phyloP scores from a whole-genome alignment of 1,140 invertebrate genomes.

The Pteromalus puparum region DNA sequence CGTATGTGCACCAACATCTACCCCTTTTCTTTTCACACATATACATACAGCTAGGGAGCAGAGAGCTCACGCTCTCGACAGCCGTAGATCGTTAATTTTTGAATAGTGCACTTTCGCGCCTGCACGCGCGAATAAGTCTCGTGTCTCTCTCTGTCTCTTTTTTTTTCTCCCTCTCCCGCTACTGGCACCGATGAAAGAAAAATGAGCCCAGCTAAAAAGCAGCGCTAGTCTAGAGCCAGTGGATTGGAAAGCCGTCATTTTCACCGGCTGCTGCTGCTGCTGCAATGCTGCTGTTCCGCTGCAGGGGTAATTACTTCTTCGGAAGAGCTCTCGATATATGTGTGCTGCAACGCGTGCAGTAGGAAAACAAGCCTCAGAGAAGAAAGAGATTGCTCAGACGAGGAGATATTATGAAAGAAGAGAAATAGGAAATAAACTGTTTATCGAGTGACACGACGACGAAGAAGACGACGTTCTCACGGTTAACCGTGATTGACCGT shows the following conservation, averaged over 20 bases:
- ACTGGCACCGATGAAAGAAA: neutral
- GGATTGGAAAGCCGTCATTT: conserved; percentile 14
- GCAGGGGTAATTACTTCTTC: conserved; percentile 3
- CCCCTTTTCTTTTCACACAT: no score
- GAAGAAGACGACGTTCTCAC: no score
- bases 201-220: neutral
- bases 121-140: conserved; percentile 42
- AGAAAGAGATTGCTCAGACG: neutral
- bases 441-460: neutral
- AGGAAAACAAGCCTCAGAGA: neutral
- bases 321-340: neutral
- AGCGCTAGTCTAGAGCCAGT: neutral
- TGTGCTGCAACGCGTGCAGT: neutral
- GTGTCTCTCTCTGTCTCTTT: conserved; percentile 1
- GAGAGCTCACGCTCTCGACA: neutral
- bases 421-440: neutral
- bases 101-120: conserved; percentile 48
- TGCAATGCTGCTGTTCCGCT: no score
- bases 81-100: conserved; percentile 47
- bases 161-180: neutral
- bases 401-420: neutral
- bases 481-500: conserved; percentile 64
- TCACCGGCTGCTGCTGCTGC: neutral
- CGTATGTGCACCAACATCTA: conserved; percentile 6
- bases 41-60: no score